Conservation (phyloP, 2,113 vertebrate genomes). For the Phycodurus eques region DNA sequence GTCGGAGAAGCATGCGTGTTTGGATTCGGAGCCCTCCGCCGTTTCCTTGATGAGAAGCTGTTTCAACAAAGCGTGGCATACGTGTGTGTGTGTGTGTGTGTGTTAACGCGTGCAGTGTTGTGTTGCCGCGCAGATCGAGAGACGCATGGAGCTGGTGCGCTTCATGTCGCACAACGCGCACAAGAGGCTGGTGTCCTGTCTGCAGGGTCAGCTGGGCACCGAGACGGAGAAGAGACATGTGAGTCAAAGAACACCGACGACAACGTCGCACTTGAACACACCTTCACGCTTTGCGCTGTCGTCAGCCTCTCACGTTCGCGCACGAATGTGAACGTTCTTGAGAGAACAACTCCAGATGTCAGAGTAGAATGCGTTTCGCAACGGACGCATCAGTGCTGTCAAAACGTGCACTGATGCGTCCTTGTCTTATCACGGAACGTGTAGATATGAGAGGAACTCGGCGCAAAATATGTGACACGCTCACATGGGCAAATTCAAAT, state of each 20-base stretch:
- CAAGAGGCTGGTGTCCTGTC: slow-evolving; percentile 83
- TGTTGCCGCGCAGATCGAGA: slow-evolving; percentile 73
- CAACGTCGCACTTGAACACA: background rate
- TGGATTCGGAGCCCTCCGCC: slow-evolving; percentile 33
- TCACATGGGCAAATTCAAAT: background rate
- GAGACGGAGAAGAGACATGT: slow-evolving; percentile 91
- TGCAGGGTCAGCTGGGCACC: slow-evolving; percentile 87
- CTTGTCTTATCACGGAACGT: slow-evolving; percentile 23
- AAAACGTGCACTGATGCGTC: slow-evolving; percentile 26
- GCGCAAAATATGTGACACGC: slow-evolving; percentile 12
- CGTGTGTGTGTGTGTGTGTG: background rate
- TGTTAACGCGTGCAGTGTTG: background rate
- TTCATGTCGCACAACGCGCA: slow-evolving; percentile 84
- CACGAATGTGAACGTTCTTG: background rate
- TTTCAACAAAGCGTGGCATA: background rate
- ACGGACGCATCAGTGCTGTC: slow-evolving; percentile 9
- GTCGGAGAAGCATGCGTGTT: slow-evolving; percentile 11
- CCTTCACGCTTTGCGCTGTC: no score
- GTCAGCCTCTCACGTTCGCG: background rate
- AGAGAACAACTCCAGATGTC: background rate
- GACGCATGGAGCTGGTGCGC: slow-evolving; percentile 85
- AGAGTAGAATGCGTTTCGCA: background rate
- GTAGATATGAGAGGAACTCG: slow-evolving; percentile 2
- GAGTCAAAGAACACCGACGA: slow-evolving; percentile 50
- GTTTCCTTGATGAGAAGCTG: slow-evolving; percentile 3